Evolutionary conservation across 2,113 vertebrate genomes (phyloP).

Genomic region (Lanius collurio): DNA sequence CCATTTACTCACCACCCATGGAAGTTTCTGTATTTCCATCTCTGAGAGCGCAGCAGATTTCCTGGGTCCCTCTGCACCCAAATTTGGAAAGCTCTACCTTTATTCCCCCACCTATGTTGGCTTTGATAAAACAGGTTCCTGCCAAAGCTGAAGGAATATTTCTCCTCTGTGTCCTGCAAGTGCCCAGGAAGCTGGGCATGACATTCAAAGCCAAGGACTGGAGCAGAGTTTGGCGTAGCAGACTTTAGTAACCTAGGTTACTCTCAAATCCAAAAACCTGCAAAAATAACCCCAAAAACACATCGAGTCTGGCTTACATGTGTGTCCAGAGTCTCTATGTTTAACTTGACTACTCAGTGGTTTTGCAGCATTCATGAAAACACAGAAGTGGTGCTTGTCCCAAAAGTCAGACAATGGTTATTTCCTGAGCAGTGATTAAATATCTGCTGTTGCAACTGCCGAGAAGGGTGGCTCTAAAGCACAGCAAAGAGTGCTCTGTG

Average conservation of each 20-base stretch:
- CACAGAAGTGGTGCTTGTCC: neutral
- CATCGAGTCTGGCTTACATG: neutral
- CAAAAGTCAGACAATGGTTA: neutral
- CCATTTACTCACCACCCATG: conserved; percentile 1
- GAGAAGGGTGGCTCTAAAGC: neutral
- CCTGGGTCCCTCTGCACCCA: neutral
- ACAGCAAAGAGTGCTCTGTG: neutral
- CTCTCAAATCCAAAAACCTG: neutral
- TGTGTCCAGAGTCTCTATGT: neutral
- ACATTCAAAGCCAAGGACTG: neutral
- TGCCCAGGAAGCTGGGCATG: neutral
- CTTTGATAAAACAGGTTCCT: neutral
- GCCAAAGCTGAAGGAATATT: neutral
- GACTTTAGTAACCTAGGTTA: neutral
- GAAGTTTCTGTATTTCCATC: neutral
- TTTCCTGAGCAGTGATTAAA: neutral
- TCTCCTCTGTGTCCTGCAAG: neutral
- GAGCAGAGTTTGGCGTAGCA: neutral
- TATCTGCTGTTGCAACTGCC: neutral
- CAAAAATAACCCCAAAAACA: neutral
- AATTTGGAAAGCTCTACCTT: neutral
- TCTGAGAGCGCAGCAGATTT: neutral
- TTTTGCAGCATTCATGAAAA: neutral
- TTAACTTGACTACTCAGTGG: neutral
- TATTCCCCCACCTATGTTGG: neutral